phyloP scores from a whole-genome alignment of 2,888 invertebrate species.

The Lepidochrysops patricia region DNA sequence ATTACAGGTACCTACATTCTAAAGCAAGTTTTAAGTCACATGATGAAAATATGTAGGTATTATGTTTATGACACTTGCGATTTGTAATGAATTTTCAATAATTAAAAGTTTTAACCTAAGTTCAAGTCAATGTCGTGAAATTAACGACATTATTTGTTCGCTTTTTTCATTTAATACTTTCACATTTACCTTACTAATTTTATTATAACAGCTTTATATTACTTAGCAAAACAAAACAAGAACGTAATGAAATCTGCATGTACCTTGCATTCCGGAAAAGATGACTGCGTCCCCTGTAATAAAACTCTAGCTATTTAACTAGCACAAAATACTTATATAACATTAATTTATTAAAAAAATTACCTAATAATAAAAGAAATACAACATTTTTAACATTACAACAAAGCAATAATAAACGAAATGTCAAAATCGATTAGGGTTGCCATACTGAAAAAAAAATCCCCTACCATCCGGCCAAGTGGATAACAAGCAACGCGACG shows the following conservation, averaged over 20 bases:
- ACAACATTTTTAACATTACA: conserved; percentile 1
- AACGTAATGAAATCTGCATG: conserved; percentile 29
- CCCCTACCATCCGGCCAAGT: no score
- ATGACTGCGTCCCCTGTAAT: conserved; percentile 77
- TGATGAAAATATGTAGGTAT: background rate
- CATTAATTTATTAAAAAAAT: background rate
- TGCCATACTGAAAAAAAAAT: conserved; percentile 1
- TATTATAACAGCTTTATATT: background rate
- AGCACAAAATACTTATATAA: background rate
- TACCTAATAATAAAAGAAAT: conserved; percentile 3
- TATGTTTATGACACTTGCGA: background rate
- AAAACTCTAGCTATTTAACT: conserved; percentile 25
- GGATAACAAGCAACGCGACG: no score
- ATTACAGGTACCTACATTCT: background rate
- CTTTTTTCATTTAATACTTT: background rate
- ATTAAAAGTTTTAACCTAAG: background rate
- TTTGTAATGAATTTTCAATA: background rate
- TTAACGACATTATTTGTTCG: background rate
- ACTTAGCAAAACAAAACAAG: background rate
- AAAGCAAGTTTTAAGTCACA: background rate
- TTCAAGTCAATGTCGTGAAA: background rate
- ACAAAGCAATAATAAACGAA: background rate
- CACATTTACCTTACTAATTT: background rate
- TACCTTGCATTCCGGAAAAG: conserved; percentile 78
- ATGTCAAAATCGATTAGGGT: conserved; percentile 13